Conservation (phyloP, 2,797 vertebrate genomes). For the Thunnus albacares region DNA sequence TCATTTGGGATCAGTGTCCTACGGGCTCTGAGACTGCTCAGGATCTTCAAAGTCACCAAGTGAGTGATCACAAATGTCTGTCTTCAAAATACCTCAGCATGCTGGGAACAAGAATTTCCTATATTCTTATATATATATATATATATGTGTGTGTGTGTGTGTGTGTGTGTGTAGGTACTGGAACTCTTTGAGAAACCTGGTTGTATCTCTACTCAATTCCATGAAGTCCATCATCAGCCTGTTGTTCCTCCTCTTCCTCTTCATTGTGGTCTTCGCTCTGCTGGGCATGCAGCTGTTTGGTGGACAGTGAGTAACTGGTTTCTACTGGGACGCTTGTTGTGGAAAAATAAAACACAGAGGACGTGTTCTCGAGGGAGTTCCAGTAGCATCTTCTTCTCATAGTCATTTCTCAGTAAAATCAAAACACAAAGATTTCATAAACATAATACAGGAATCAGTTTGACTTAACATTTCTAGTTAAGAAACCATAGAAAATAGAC, state of each 20-base stretch:
- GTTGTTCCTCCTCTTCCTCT: conserved; percentile 97
- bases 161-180: conserved; percentile 89
- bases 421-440: no score
- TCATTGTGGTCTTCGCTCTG: conserved; percentile 97
- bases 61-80: conserved; percentile 75
- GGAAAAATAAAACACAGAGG: no score
- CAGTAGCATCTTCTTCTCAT: no score
- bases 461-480: no score
- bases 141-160: not conserved
- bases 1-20: conserved; percentile 98
- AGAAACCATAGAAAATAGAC: no score
- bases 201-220: conserved; percentile 96
- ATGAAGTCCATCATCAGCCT: conserved; percentile 99
- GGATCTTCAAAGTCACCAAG: conserved; percentile 99
- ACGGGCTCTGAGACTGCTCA: conserved; percentile 92
- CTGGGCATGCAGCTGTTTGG: conserved; percentile 99
- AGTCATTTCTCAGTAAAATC: no score
- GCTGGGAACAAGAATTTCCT: not conserved
- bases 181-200: conserved; percentile 96
- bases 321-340: no score
- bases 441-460: no score
- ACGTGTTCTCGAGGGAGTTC: no score
- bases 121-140: conserved; percentile 26
- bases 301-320: conserved; percentile 90
- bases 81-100: not conserved